phyloP scores from a whole-genome alignment of 2,888 invertebrate species.

The Ophion costatus region DNA sequence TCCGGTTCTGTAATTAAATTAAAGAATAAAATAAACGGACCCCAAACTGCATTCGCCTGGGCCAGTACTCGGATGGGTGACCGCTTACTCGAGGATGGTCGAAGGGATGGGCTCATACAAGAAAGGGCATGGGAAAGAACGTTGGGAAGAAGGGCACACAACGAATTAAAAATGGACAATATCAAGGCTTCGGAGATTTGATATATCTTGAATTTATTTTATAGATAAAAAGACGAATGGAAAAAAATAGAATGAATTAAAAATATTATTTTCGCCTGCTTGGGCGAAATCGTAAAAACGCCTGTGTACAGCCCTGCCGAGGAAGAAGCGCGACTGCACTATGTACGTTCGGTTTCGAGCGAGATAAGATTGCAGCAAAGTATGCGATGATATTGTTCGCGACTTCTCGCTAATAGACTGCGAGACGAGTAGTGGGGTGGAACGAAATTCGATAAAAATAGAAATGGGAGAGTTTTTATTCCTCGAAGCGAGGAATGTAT shows the following conservation, averaged over 20 bases:
- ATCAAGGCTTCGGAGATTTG: no score
- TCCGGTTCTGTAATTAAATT: no score
- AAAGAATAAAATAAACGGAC: no score
- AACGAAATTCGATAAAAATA: slow-evolving; percentile 65
- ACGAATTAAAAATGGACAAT: neutral
- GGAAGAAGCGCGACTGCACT: slow-evolving; percentile 31
- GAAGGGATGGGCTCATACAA: no score
- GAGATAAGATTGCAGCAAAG: slow-evolving; percentile 59
- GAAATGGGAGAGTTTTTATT: slow-evolving; percentile 62
- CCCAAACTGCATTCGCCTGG: no score
- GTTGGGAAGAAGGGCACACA: neutral
- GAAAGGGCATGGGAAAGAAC: no score
- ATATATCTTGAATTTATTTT: neutral
- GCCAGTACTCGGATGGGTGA: no score
- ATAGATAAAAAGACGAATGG: neutral
- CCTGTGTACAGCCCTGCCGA: neutral
- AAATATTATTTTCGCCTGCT: neutral
- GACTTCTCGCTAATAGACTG: slow-evolving; percentile 49
- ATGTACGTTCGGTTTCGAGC: slow-evolving; percentile 18
- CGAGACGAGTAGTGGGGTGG: slow-evolving; percentile 19
- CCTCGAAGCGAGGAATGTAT: slow-evolving; percentile 32
- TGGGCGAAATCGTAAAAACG: neutral
- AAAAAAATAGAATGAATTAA: neutral
- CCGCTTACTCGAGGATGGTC: no score
- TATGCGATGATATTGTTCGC: slow-evolving; percentile 43